Percentiles rank a stretch among this genome's conserved stretches.
phyloP scores from a whole-genome alignment of 1,140 invertebrate genomes.

The Neodiprion virginianus region DNA sequence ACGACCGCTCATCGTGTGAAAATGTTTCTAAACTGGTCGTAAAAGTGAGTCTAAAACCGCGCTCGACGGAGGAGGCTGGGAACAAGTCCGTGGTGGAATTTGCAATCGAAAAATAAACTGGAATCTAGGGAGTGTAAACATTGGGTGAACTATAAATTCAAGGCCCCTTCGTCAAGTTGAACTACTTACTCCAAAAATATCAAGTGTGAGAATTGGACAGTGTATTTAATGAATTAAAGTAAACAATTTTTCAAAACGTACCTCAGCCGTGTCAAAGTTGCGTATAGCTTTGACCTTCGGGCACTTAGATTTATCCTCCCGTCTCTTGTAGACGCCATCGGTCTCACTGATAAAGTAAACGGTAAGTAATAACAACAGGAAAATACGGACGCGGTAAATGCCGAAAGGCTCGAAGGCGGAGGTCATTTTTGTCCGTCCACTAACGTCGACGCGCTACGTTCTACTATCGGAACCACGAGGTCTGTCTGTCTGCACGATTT shows the following conservation, averaged over 20 bases:
- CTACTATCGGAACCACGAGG: background rate
- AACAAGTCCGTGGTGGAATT: conserved; percentile 10
- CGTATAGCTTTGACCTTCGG: conserved; percentile 62
- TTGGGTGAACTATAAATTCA: background rate
- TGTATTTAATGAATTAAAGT: conserved; percentile 8
- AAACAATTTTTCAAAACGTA: conserved; percentile 27
- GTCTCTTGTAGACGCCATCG: conserved; percentile 45
- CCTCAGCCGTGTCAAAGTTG: conserved; percentile 61
- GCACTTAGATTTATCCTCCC: conserved; percentile 68
- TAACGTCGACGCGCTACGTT: background rate
- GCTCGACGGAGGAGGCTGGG: conserved; percentile 3
- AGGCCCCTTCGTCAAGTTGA: background rate
- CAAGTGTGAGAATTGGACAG: conserved; percentile 11
- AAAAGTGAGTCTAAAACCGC: conserved; percentile 28
- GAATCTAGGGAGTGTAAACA: background rate
- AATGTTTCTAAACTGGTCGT: conserved; percentile 26
- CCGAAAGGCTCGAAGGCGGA: background rate
- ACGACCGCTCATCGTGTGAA: too few species aligned
- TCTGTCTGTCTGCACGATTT: conserved; percentile 4
- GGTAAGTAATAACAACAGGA: conserved; percentile 21
- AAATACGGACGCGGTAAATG: background rate
- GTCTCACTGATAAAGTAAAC: conserved; percentile 20
- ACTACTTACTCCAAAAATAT: conserved; percentile 13
- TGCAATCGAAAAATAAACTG: background rate
- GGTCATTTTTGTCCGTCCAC: conserved; percentile 1